A percentile compares a stretch with the other conserved stretches of the same genome.
Conservation (phyloP, 2,797 vertebrate species). For the Pangasius mekongensis region DNA sequence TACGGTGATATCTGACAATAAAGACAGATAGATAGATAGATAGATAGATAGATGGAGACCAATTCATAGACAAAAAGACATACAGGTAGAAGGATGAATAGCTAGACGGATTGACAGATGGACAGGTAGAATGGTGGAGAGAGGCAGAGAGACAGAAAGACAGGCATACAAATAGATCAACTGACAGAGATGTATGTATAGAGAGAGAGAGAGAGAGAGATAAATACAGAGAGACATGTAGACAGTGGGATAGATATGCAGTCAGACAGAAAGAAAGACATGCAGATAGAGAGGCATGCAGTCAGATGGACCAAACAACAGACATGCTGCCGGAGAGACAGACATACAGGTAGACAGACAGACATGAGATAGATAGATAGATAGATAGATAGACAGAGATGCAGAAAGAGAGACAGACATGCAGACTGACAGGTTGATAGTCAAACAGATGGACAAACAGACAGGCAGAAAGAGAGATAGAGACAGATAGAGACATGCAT, state of each 20-base stretch:
- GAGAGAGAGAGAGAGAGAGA: too few species aligned
- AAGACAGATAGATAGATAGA: conserved; percentile 7
- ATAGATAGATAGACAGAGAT: not conserved
- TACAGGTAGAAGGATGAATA: not conserved
- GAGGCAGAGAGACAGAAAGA: not conserved
- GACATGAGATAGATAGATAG: not conserved
- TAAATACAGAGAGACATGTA: too few species aligned
- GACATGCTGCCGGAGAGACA: not conserved
- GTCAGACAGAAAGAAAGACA: too few species aligned
- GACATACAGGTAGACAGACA: not conserved
- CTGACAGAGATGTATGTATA: too few species aligned
- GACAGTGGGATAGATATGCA: too few species aligned
- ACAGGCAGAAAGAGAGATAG: not conserved
- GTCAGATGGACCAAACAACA: too few species aligned
- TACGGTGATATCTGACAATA: not conserved
- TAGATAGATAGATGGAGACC: not conserved
- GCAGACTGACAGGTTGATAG: not conserved
- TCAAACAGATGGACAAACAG: not conserved
- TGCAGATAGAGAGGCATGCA: too few species aligned
- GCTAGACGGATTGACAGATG: not conserved
- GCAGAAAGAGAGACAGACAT: not conserved
- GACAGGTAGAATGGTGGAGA: not conserved
- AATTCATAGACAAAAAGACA: not conserved
- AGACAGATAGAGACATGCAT: not conserved
- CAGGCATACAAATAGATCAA: too few species aligned